Evolutionary conservation across 2,797 vertebrate species (phyloP).

Genomic region (Enteromius argenteus): DNA sequence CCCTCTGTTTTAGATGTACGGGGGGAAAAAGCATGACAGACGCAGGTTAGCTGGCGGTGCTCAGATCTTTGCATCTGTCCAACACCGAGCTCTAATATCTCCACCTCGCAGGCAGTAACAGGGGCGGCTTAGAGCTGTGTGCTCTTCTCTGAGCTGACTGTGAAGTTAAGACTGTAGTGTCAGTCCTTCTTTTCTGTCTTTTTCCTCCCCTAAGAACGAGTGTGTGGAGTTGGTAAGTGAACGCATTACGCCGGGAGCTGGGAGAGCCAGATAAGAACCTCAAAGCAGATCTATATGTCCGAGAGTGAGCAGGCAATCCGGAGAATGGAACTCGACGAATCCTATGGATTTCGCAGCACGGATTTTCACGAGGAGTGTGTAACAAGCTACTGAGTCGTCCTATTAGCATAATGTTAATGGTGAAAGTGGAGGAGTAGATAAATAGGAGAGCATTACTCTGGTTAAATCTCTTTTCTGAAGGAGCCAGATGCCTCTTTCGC

Average conservation of each 20-base stretch:
- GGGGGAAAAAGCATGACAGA: conserved; percentile 20
- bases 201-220: conserved; percentile 56
- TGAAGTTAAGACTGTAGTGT: conserved; percentile 85
- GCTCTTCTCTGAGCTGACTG: conserved; percentile 76
- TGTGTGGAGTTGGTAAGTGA: conserved; percentile 75
- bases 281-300: conserved; percentile 80
- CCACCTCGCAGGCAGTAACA: conserved; percentile 77
- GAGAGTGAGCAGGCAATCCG: conserved; percentile 63
- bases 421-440: conserved; percentile 35
- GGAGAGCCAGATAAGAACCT: conserved; percentile 79
- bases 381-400: conserved; percentile 55
- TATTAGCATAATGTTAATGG: conserved; percentile 61
- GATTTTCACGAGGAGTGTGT: conserved; percentile 66
- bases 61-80: conserved; percentile 76
- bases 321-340: conserved; percentile 71
- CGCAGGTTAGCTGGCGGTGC: conserved; percentile 57
- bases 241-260: conserved; percentile 77
- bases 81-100: conserved; percentile 81
- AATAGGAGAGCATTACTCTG: conserved; percentile 47
- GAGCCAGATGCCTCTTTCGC: conserved; percentile 56
- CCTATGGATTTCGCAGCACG: conserved; percentile 68
- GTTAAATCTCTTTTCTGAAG: conserved; percentile 48
- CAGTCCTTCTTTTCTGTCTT: conserved; percentile 69
- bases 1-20: conserved; percentile 33
- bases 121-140: conserved; percentile 55